Percentiles rank a stretch among this genome's conserved stretches.
Evolutionary conservation across 2,797 vertebrate species (phyloP).

Genomic region (Thamnophis elegans): DNA sequence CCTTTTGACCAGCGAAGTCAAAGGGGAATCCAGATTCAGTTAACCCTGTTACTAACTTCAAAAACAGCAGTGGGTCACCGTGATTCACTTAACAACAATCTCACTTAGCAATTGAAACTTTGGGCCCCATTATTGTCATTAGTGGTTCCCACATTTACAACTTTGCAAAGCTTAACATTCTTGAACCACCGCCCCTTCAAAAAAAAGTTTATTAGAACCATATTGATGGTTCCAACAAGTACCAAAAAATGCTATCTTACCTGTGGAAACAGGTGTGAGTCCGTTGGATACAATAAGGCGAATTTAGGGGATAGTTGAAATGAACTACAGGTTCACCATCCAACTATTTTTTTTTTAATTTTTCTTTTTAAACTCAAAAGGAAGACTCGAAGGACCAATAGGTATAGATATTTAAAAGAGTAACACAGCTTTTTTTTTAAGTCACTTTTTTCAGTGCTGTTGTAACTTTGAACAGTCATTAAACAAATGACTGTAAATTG

Average conservation of each 20-base stretch:
- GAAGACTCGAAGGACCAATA: not conserved
- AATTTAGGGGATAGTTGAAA: not conserved
- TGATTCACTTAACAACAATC: not conserved
- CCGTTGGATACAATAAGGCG: not conserved
- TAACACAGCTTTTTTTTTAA: too few relatives aligned
- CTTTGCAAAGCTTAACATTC: not conserved
- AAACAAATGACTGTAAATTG: not conserved
- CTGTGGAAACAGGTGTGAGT: not conserved
- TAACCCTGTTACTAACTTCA: not conserved
- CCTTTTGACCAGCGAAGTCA: not conserved
- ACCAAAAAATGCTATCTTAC: not conserved
- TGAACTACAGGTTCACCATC: too few relatives aligned
- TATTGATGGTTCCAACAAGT: too few relatives aligned
- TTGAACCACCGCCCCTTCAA: not conserved
- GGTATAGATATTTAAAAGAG: too few relatives aligned
- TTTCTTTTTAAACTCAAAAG: not conserved
- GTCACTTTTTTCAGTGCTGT: not conserved
- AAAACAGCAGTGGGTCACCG: too few relatives aligned
- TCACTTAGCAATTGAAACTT: not conserved
- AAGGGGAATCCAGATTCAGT: not conserved
- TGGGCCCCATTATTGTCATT: not conserved
- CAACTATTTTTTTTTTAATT: not conserved
- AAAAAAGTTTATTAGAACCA: not conserved
- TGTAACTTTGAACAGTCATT: not conserved
- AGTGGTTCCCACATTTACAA: not conserved